Percentiles rank a stretch among this genome's conserved stretches.
These are phyloP conservation scores for Camponotus fellah DNA, from an alignment of 2,888 invertebrate species.

Conservation along the genomic window DNA sequence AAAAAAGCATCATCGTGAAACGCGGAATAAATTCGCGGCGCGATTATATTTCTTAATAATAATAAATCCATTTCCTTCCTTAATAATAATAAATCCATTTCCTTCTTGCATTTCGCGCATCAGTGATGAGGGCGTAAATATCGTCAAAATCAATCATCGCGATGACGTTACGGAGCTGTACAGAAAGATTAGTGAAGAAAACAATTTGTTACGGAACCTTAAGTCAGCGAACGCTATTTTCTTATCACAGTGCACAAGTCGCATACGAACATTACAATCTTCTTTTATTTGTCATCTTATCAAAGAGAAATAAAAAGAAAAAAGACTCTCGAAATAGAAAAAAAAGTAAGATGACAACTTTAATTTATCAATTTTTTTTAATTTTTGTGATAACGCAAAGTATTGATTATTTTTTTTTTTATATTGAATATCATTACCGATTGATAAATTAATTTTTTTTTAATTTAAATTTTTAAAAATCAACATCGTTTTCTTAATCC, in stretches of 20 bases:
- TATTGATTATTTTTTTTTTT: no score
- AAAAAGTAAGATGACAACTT: not conserved
- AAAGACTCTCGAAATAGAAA: not conserved
- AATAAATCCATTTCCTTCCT: not conserved
- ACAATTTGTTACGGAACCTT: conserved; percentile 58
- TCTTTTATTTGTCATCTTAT: conserved; percentile 62
- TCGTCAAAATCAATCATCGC: conserved; percentile 3
- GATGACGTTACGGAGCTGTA: not conserved
- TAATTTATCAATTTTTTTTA: no score
- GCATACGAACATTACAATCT: conserved; percentile 45
- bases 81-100: not conserved
- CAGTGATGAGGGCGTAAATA: conserved; percentile 1
- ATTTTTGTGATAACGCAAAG: no score
- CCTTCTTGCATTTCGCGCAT: no score
- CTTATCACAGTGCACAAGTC: conserved; percentile 58
- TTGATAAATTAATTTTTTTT: no score
- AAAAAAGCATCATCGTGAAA: not conserved
- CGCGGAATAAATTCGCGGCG: not conserved
- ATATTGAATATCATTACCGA: no score
- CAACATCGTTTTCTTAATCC: no score
- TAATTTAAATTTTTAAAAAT: no score
- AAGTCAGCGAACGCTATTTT: conserved; percentile 57
- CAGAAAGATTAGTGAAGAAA: not conserved
- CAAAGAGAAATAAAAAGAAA: not conserved
- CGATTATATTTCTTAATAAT: not conserved